These are phyloP conservation scores for Vireo griseus DNA, from an alignment of 2,797 vertebrate species.

Conservation along the genomic window DNA sequence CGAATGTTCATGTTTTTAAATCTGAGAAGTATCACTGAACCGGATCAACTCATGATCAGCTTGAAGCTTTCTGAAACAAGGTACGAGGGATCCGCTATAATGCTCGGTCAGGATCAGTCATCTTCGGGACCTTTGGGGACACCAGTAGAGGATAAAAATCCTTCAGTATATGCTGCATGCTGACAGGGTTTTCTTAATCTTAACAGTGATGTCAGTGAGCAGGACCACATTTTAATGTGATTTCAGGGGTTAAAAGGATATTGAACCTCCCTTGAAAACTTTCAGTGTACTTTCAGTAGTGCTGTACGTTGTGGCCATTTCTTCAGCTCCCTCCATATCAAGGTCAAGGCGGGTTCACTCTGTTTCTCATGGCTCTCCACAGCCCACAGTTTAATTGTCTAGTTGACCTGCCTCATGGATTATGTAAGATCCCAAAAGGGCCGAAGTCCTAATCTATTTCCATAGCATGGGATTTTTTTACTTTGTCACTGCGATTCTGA, in stretches of 20 bases:
- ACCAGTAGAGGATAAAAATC: not conserved
- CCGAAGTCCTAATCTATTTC: not conserved
- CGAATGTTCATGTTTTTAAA: not conserved
- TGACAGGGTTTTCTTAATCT: not conserved
- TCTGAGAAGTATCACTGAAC: not conserved
- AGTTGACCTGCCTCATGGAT: not conserved
- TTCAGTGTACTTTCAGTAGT: not conserved
- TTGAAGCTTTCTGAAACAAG: not conserved
- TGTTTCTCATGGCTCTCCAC: not conserved
- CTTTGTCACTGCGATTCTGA: not conserved
- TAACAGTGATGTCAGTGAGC: not conserved
- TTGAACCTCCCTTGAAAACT: not conserved
- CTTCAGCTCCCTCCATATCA: not conserved
- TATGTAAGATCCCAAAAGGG: not conserved
- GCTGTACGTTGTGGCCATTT: not conserved
- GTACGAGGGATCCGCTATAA: not conserved
- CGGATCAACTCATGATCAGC: not conserved
- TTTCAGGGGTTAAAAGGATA: not conserved
- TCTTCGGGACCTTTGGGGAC: not conserved
- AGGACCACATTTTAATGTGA: not conserved
- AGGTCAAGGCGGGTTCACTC: not conserved
- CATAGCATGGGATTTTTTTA: not conserved
- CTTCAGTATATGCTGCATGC: not conserved
- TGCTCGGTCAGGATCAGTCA: not conserved
- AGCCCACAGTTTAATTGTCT: not conserved